Base-by-base conservation (phyloP, 1,140 invertebrate genomes). In the Sweltsa coloradensis region DNA sequence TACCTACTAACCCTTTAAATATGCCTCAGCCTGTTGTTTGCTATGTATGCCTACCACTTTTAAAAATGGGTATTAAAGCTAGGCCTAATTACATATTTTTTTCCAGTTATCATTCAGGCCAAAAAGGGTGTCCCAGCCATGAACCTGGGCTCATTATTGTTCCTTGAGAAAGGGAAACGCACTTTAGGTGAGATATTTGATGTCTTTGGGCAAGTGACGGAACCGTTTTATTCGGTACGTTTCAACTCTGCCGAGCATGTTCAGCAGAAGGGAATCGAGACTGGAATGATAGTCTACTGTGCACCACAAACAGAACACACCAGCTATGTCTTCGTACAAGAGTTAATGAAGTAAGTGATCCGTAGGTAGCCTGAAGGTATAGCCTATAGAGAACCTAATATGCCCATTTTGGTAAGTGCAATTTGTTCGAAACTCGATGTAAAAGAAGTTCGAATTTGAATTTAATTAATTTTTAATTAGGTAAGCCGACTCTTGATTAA, bases 171-270 rank as follows among this genome's bases (percentile, higher is more conserved):
- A 59, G 85, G 83, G 13, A 68, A 76, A 34, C 73, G 75, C 51
- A 70, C 81, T 2, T 62, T 90, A 0, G 88, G 88, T 3, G 72
- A 78, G 56, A 75, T 96, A 45, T 92, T 89, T 68, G 92, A 96
- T 72, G 88, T 94, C 3, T 82, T 95, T 66, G 91, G 91, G 4
- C 71, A 76, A 57, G 82, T 91, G 0, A 66, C 65, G 0, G 74
- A 85, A 54, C 88, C 89, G 0, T 70, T 81, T 54, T 93, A 93
- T 64, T 80, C 80, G 49, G 73, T 92, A 2, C 68, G 88, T 9
- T 92, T 91, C 57, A 92, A 91, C 62, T 79, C 72, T n/a, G 58
- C 60, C 16, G 70, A 82, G 36, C 81, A 91, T 52, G 85, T 88
- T 49, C 57, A 70, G 11, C 70, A 78, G 21, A 75, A 71, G 46